A percentile compares a stretch with the other conserved stretches of the same genome.
Evolutionary conservation across 1,140 invertebrate species (phyloP).

Genomic region (Aphaenogaster floridana): DNA sequence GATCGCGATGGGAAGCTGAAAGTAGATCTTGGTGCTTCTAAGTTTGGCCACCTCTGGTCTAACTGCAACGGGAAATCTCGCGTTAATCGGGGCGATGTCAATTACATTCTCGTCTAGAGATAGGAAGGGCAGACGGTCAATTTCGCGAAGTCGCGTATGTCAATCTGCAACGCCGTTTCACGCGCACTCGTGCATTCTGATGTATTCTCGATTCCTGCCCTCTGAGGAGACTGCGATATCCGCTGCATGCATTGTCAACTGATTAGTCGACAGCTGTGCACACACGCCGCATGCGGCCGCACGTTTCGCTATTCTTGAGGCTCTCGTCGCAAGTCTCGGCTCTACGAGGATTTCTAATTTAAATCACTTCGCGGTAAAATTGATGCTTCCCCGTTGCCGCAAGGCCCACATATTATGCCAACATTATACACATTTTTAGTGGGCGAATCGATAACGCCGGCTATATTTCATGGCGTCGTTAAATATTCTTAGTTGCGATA

Average conservation of each 20-base stretch:
- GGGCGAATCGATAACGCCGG: slow-evolving; percentile 18
- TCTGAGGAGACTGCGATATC: slow-evolving; percentile 27
- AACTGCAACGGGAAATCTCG: not conserved
- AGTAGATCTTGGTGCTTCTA: no score
- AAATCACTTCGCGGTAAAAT: slow-evolving; percentile 22
- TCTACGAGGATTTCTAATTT: slow-evolving; percentile 54
- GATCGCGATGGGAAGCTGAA: no score
- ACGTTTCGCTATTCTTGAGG: slow-evolving; percentile 36
- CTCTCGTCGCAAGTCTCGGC: slow-evolving; percentile 2
- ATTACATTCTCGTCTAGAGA: slow-evolving; percentile 31
- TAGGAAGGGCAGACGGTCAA: slow-evolving; percentile 25
- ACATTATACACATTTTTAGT: slow-evolving; percentile 23
- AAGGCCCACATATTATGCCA: not conserved
- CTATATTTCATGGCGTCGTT: slow-evolving; percentile 17
- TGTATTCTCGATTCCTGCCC: slow-evolving; percentile 33
- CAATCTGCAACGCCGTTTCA: slow-evolving; percentile 16
- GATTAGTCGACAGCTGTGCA: slow-evolving; percentile 60
- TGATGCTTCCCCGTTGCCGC: not conserved
- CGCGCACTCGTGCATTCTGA: slow-evolving; percentile 42
- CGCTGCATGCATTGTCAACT: slow-evolving; percentile 31
- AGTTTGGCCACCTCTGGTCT: no score
- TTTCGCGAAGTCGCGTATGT: slow-evolving; percentile 30
- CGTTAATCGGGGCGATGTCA: slow-evolving; percentile 25
- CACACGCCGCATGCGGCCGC: not conserved
- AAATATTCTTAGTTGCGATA: slow-evolving; percentile 51